Base-by-base conservation (phyloP, 2,113 vertebrate genomes). In the Anarrhichthys ocellatus region DNA sequence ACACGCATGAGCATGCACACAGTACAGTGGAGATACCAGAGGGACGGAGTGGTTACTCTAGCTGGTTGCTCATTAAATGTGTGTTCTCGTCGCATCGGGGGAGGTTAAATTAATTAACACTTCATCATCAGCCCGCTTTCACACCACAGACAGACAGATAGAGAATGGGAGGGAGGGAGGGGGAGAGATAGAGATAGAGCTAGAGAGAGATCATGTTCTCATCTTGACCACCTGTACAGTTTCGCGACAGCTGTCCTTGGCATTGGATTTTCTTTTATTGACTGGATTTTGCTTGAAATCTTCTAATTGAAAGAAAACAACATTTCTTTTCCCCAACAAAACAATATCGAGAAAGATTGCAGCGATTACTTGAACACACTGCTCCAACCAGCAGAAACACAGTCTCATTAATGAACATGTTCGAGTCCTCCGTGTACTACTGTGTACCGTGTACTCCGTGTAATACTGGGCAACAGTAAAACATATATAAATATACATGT, bases 101-200 rank as follows among this genome's bases (percentile, higher is more conserved):
- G 86, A 89, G 78, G 90, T 83, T 91, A 85, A 86, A 91, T 88
- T 69, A 90, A 91, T 88, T 86, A 91, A 82, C 89, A 90, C 90
- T 85, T 86, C 58, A 91, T 89, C 76, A 78, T 72, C 82, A 87
- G 76, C 63, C 79, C 69, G 73, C 36, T 76, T 81, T 83, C 36
- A 44, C 80, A 86, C 79, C 87, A 66, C 81, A 82, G 85, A 82
- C 54, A 82, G 82, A 81, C 24, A 74, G 68, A 79, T 8, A 80
- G 44, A 29, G 8, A 72, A 70, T 0, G 6, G 20, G 34, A 2
- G 29, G 29, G 29, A 29, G 13, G 65, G 14, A 3, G 27, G 5
- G 13, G 14, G 62, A 64, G 18, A 63, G 9, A 36, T 1, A 56
- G 13, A 22, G 50, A 52, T 24, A 56, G 14, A 48, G 20, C 44